Percentiles rank a stretch among this genome's conserved stretches.
Conservation (phyloP, 92 coral and sea anemone species). For the Desmophyllum pertusum region DNA sequence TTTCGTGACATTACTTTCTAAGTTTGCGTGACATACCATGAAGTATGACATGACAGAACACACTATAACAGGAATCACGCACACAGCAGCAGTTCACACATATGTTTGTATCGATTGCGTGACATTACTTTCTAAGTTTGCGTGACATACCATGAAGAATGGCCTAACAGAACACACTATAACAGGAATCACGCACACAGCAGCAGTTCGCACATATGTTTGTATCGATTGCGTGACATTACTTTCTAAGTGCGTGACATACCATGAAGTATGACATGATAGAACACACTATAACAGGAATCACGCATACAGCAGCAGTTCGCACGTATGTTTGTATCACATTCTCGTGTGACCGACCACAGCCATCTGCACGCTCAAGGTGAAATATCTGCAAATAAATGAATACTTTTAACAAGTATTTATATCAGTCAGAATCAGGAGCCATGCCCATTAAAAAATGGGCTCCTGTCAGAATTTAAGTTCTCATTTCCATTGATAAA, state of each 20-base stretch:
- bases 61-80: constrained; percentile 43
- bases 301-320: constrained; percentile 39
- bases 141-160: constrained; percentile 48
- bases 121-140: neutral
- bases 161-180: constrained; percentile 50
- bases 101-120: constrained; percentile 22
- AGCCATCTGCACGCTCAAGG: constrained; percentile 55
- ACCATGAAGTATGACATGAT: constrained; percentile 66
- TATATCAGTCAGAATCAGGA: too few relatives aligned
- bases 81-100: constrained; percentile 38
- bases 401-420: neutral
- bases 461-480: too few relatives aligned
- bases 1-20: neutral
- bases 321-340: constrained; percentile 60
- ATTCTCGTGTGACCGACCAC: constrained; percentile 60
- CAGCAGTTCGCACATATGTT: constrained; percentile 46
- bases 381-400: constrained; percentile 45
- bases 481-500: too few relatives aligned
- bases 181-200: constrained; percentile 48
- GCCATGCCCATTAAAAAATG: too few relatives aligned
- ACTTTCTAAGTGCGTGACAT: neutral
- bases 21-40: constrained; percentile 31
- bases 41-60: constrained; percentile 60
- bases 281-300: constrained; percentile 54
- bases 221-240: constrained; percentile 20